A percentile compares a stretch with the other conserved stretches of the same genome.
These are phyloP conservation scores for Zophobas atratus DNA, from an alignment of 1,140 invertebrate species.

Conservation along the genomic window DNA sequence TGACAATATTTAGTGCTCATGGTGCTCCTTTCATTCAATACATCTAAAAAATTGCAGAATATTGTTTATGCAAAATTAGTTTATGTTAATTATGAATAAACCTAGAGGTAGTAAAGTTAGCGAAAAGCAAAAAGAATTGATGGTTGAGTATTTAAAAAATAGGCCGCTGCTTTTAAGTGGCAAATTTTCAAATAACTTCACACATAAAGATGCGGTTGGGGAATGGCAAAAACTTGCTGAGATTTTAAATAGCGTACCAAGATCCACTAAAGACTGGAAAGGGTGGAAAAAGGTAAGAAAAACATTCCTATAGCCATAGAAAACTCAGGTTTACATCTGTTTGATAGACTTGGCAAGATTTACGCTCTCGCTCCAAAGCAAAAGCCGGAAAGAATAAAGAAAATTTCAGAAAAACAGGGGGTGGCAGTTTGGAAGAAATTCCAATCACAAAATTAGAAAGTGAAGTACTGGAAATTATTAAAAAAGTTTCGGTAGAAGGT, in stretches of 20 bases:
- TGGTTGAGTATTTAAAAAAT: background rate
- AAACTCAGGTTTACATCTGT: background rate
- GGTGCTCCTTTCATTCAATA: no score
- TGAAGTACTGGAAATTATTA: background rate
- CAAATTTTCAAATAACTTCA: background rate
- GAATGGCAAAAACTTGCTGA: background rate
- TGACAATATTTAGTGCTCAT: no score
- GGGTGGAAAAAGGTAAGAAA: background rate
- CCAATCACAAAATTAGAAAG: background rate
- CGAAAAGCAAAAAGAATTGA: background rate
- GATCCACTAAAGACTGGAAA: background rate
- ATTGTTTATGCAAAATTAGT: no score
- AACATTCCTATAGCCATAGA: background rate
- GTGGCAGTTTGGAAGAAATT: background rate
- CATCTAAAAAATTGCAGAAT: no score
- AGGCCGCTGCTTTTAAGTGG: background rate
- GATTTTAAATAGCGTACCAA: background rate
- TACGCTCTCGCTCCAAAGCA: background rate
- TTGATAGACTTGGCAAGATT: background rate
- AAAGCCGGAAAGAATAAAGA: background rate
- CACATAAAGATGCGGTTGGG: background rate
- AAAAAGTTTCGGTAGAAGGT: background rate
- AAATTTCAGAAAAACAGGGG: background rate
- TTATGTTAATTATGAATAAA: no score
- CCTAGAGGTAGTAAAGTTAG: background rate